A percentile compares a stretch with the other conserved stretches of the same genome.
Evolutionary conservation across 2,797 vertebrate genomes (phyloP).

Genomic region (Hippopotamyrus pictus): DNA sequence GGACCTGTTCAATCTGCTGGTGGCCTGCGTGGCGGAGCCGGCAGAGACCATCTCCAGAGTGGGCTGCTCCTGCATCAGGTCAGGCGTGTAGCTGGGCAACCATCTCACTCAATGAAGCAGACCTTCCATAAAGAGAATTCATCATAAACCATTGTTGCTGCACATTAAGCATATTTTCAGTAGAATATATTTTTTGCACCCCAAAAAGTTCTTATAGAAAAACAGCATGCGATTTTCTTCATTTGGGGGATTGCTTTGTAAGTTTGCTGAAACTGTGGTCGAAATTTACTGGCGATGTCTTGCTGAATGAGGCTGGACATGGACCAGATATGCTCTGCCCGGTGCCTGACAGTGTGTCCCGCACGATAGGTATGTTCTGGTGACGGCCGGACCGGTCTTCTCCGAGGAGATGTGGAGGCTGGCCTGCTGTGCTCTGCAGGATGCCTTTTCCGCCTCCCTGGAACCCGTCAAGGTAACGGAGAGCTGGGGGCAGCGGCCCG

Average conservation of each 20-base stretch:
- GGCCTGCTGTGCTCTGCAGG: conserved; percentile 89
- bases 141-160: background rate
- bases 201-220: background rate
- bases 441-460: conserved; percentile 87
- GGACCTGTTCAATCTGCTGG: conserved; percentile 89
- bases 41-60: conserved; percentile 94
- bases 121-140: background rate
- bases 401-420: conserved; percentile 97
- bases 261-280: background rate
- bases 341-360: background rate
- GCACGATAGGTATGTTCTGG: conserved; percentile 76
- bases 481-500: background rate
- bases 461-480: conserved; percentile 87
- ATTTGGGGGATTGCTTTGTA: background rate
- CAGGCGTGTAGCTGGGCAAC: conserved; percentile 16
- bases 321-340: background rate
- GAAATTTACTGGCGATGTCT: background rate
- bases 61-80: conserved; percentile 97
- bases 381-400: conserved; percentile 90
- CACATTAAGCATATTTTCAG: background rate
- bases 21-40: conserved; percentile 87
- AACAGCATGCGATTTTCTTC: background rate
- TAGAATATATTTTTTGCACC: background rate
- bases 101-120: background rate
- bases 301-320: background rate